These are phyloP conservation scores for Drosophila arizonae DNA, from an alignment of 1,140 invertebrate genomes.

Conservation along the genomic window DNA sequence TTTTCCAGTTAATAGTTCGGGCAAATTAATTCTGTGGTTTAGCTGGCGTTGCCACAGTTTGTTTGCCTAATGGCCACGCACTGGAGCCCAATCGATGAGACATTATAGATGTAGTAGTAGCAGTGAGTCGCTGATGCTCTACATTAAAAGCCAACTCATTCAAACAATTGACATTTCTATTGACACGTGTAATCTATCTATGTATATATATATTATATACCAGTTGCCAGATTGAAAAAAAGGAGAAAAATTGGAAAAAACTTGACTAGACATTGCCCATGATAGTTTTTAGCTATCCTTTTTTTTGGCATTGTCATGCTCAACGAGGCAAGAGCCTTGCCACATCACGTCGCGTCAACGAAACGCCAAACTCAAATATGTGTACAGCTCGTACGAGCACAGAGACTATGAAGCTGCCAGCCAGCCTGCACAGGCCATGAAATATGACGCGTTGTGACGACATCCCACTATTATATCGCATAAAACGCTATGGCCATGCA, in stretches of 20 bases:
- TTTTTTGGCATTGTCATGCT: slow-evolving; percentile 64
- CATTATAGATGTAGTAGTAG: neutral
- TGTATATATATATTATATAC: neutral
- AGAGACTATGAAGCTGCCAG: slow-evolving; percentile 10
- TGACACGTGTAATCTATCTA: slow-evolving; percentile 70
- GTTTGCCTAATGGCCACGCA: slow-evolving; percentile 2
- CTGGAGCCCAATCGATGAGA: too few relatives aligned
- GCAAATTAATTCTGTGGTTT: slow-evolving; percentile 29
- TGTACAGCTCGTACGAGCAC: slow-evolving; percentile 18
- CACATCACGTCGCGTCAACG: slow-evolving; percentile 70
- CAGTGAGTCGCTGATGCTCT: neutral
- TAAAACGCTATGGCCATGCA: slow-evolving; percentile 27
- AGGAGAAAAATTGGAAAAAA: slow-evolving; percentile 25
- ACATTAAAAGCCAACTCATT: slow-evolving; percentile 51
- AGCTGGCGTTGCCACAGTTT: slow-evolving; percentile 1
- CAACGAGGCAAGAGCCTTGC: slow-evolving; percentile 57
- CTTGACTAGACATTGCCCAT: slow-evolving; percentile 50
- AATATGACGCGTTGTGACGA: slow-evolving; percentile 68
- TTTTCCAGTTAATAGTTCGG: slow-evolving; percentile 9
- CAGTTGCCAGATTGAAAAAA: slow-evolving; percentile 1
- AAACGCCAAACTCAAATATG: slow-evolving; percentile 59
- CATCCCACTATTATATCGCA: slow-evolving; percentile 36
- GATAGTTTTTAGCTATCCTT: slow-evolving; percentile 4
- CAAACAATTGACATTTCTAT: slow-evolving; percentile 72
- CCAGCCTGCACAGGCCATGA: slow-evolving; percentile 59